Conservation (phyloP, 2,888 invertebrate genomes). For the Rhamnusium bicolor region DNA sequence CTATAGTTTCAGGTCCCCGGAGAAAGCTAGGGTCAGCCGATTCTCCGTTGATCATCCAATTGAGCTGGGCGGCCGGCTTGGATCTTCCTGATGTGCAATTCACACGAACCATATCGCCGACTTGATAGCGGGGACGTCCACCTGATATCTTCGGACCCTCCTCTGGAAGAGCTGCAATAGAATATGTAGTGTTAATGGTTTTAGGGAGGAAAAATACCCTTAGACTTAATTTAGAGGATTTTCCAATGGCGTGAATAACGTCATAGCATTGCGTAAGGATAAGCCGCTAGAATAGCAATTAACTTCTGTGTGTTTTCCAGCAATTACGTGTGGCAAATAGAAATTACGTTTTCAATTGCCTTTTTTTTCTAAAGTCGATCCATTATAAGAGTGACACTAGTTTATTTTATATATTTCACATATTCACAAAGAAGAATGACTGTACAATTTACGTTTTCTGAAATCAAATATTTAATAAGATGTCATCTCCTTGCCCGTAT, state of each 20-base stretch:
- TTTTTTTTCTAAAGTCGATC: neutral
- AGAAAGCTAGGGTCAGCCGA: constrained; percentile 74
- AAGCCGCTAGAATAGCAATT: neutral
- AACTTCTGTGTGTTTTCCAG: neutral
- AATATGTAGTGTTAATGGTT: constrained; percentile 35
- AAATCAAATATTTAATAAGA: no score
- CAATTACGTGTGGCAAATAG: neutral
- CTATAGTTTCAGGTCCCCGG: constrained; percentile 72
- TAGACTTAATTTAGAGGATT: constrained; percentile 33
- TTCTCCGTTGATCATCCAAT: constrained; percentile 92
- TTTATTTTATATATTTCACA: no score
- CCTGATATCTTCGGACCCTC: constrained; percentile 88
- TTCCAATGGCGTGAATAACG: constrained; percentile 35
- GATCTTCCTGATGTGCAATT: constrained; percentile 90
- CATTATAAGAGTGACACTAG: no score
- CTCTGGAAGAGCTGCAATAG: constrained; percentile 81
- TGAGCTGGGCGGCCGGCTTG: constrained; percentile 86
- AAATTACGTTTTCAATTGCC: neutral
- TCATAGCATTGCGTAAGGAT: constrained; percentile 6
- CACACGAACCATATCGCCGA: constrained; percentile 85
- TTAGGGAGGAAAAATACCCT: constrained; percentile 16
- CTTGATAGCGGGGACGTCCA: constrained; percentile 85
- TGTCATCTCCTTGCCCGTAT: no score
- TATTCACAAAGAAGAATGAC: no score
- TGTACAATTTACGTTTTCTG: no score